phyloP scores from a whole-genome alignment of 2,113 vertebrate species.

The Chamaetylas fuelleborni region DNA sequence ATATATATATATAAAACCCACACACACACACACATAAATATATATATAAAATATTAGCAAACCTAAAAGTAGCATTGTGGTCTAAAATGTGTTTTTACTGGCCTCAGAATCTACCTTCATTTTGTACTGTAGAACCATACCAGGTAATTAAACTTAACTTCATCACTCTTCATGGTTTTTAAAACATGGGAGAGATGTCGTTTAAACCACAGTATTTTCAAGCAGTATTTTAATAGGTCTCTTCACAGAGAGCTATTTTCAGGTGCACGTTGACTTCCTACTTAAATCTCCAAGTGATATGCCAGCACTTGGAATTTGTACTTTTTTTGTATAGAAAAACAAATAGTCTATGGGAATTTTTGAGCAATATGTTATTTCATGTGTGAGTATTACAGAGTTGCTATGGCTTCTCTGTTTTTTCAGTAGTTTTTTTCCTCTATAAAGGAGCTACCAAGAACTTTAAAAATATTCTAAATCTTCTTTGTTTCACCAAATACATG shows the following conservation, averaged over 20 bases:
- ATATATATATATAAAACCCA: background rate
- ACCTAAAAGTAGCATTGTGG: slow-evolving; percentile 77
- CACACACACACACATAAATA: background rate
- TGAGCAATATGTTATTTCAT: slow-evolving; percentile 79
- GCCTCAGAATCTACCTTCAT: slow-evolving; percentile 81
- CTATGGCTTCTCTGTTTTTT: slow-evolving; percentile 62
- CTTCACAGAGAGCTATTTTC: slow-evolving; percentile 73
- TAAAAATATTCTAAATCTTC: slow-evolving; percentile 54
- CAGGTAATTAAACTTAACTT: slow-evolving; percentile 73
- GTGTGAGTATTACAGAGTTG: slow-evolving; percentile 71
- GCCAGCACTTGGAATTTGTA: slow-evolving; percentile 80
- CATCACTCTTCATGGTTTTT: slow-evolving; percentile 47
- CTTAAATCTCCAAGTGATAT: slow-evolving; percentile 71
- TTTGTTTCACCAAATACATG: slow-evolving; percentile 51
- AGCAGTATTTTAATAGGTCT: slow-evolving; percentile 71
- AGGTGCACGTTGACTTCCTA: slow-evolving; percentile 80
- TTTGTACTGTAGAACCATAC: slow-evolving; percentile 80
- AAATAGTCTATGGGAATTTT: slow-evolving; percentile 75
- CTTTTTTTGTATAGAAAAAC: slow-evolving; percentile 70
- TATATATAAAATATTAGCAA: slow-evolving; percentile 55
- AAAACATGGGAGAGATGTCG: slow-evolving; percentile 55
- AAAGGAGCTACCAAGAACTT: slow-evolving; percentile 69
- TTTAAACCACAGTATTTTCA: slow-evolving; percentile 70
- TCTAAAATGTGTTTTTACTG: slow-evolving; percentile 77
- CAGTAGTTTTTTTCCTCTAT: slow-evolving; percentile 66